Evolutionary conservation across 2,113 vertebrate species (phyloP), one percentile per base, ranked within the genome.

Genomic region (Siphamia tubifer): DNA sequence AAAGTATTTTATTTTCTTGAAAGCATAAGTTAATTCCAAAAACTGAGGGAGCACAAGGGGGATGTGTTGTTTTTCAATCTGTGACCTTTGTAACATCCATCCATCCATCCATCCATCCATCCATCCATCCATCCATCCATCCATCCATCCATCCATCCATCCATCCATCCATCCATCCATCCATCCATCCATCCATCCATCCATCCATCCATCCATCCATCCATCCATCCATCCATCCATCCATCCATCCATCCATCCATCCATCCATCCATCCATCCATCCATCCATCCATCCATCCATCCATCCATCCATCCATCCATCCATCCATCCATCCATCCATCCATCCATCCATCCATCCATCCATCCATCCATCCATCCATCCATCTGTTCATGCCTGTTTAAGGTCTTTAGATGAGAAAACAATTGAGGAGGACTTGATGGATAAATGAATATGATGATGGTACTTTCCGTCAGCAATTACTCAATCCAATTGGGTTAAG

Each of bases 381-480:
- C n/a, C n/a, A n/a, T 28, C 23, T 64, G 32, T 45, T 48, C 17
- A 39, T 12, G 28, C 57, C 43, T 44, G 43, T 35, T 51, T 25
- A 52, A 42, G 62, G 44, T 65, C 35, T 69, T 19, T 31, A 73
- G 51, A 68, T 67, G 64, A 74, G 56, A 60, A 19, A 20, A 38
- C 74, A 64, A 65, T 68, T 62, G 60, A 25, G 51, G 39, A 62
- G 28, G 70, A 63, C 39, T 54, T 48, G 62, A 42, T 60, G 45
- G 82, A 70, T 75, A 73, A 79, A 85, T 68, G 24, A 82, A 80
- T 71, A 44, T 65, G 52, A 76, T 77, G 57, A 79, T 76, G 60
- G 47, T 53, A 48, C 52, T 30, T 1, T 17, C 75, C 24, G 35
- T 68, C 19, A 16, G 61, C 52, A 74, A 82, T 73, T 73, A 68